These are phyloP conservation scores for Taxidea taxus DNA, from an alignment of 2,113 vertebrate genomes.

Conservation along the genomic window DNA sequence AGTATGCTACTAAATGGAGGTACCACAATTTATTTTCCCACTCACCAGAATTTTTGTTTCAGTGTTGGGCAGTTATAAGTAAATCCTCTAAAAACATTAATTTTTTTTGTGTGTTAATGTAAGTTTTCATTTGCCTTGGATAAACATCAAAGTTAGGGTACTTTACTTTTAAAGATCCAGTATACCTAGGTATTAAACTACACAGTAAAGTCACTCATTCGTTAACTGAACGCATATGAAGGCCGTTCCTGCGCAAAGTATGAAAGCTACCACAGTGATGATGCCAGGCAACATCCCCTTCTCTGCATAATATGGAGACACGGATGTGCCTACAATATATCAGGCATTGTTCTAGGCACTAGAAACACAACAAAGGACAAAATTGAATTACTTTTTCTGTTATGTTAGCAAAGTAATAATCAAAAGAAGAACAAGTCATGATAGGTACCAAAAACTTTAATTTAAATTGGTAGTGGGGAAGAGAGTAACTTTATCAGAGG, in stretches of 20 bases:
- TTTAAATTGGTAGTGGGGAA: background rate
- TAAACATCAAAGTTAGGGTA: background rate
- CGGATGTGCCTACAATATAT: background rate
- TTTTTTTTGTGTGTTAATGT: background rate
- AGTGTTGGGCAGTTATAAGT: background rate
- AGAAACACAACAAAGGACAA: background rate
- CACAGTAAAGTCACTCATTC: background rate
- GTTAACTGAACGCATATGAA: background rate
- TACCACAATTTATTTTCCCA: background rate
- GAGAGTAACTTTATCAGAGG: background rate
- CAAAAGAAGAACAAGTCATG: background rate
- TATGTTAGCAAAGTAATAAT: background rate
- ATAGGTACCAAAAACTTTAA: background rate
- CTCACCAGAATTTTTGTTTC: background rate
- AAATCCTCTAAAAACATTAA: background rate
- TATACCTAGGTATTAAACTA: background rate
- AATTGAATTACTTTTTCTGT: background rate
- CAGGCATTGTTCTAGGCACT: background rate
- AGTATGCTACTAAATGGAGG: background rate
- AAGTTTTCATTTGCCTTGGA: background rate
- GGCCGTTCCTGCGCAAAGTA: background rate
- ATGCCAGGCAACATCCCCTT: background rate
- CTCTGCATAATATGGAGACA: background rate
- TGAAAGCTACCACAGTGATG: background rate
- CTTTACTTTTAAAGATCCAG: background rate